phyloP scores from a whole-genome alignment of 2,888 invertebrate species.

The Leuctra nigra region DNA sequence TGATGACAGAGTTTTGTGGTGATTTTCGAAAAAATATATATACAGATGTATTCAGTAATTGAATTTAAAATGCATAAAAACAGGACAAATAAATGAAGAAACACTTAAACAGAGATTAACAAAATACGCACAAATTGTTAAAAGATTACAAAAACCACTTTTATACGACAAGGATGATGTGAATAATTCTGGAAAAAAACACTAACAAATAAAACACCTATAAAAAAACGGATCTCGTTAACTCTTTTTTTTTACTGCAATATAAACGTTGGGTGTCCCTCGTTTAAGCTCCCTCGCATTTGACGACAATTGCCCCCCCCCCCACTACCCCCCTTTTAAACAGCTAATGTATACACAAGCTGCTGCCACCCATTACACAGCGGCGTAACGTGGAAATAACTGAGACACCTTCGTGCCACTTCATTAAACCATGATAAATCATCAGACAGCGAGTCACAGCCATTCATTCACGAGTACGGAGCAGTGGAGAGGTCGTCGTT shows the following conservation, averaged over 20 bases:
- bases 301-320: constrained; percentile 6
- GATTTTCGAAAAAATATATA: too few relatives aligned
- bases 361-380: neutral
- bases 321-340: neutral
- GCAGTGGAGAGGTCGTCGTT: too few relatives aligned
- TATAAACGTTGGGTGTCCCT: constrained; percentile 5
- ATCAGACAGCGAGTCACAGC: neutral
- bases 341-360: constrained; percentile 11
- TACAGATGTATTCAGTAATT: too few relatives aligned
- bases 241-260: neutral
- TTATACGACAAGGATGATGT: neutral
- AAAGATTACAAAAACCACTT: neutral
- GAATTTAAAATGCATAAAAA: too few relatives aligned
- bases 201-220: neutral
- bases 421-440: constrained; percentile 19
- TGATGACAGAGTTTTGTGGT: too few relatives aligned
- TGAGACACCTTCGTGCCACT: constrained; percentile 11
- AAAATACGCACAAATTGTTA: neutral
- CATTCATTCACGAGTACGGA: too few relatives aligned
- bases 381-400: constrained; percentile 19
- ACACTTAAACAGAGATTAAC: too few relatives aligned
- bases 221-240: too few relatives aligned
- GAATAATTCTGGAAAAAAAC: neutral
- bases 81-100: too few relatives aligned
- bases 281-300: too few relatives aligned